These are phyloP conservation scores for Orcinus orca DNA, from an alignment of 2,113 vertebrate species.

Conservation along the genomic window DNA sequence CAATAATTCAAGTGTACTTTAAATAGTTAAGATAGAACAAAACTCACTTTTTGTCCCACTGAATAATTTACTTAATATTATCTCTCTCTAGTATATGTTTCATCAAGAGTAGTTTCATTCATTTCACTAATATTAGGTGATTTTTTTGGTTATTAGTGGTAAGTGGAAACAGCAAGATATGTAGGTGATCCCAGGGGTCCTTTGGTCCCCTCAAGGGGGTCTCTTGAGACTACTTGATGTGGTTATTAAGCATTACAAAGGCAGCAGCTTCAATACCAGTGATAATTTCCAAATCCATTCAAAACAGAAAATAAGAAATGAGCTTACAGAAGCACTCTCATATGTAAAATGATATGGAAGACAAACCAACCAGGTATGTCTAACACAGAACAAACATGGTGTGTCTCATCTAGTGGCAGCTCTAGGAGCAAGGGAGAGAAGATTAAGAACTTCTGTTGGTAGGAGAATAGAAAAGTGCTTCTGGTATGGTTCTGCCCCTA, in stretches of 20 bases:
- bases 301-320: conserved; percentile 52
- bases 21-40: conserved; percentile 21
- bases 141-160: not conserved
- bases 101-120: conserved; percentile 40
- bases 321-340: conserved; percentile 13
- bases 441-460: conserved; percentile 11
- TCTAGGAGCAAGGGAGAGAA: conserved; percentile 45
- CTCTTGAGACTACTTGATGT: conserved; percentile 31
- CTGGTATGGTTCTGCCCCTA: not conserved
- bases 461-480: conserved; percentile 2
- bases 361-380: conserved; percentile 20
- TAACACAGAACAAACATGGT: conserved; percentile 1
- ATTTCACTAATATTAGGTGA: conserved; percentile 45
- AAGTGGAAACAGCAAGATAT: conserved; percentile 47
- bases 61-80: conserved; percentile 56
- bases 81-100: conserved; percentile 25
- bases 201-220: not conserved
- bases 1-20: conserved; percentile 38
- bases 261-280: not conserved
- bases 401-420: not conserved
- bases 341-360: not conserved
- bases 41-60: conserved; percentile 49
- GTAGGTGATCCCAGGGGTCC: not conserved
- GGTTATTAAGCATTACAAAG: conserved; percentile 33
- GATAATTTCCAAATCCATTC: conserved; percentile 15